Evolutionary conservation across 2,797 vertebrate species (phyloP).

Genomic region (Catamblyrhynchus diadema): DNA sequence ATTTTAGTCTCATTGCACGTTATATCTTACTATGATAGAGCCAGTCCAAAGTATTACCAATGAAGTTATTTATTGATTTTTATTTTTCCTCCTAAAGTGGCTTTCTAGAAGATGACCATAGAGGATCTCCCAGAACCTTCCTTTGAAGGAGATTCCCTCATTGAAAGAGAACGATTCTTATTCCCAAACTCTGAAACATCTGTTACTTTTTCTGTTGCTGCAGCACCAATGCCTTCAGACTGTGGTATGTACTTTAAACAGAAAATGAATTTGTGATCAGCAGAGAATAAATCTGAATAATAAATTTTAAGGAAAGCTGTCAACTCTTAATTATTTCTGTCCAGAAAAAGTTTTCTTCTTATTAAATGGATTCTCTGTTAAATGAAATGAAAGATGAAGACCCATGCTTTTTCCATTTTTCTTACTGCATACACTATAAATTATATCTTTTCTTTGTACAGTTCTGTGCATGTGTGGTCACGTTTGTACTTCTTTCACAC

Average conservation of each 20-base stretch:
- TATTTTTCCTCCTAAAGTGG: constrained; percentile 24
- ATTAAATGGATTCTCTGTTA: background rate
- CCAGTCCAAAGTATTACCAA: background rate
- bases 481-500: background rate
- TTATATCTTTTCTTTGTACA: background rate
- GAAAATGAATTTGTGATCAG: background rate
- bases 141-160: constrained; percentile 77
- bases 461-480: background rate
- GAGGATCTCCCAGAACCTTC: constrained; percentile 86
- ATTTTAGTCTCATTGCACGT: background rate
- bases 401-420: background rate
- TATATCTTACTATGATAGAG: background rate
- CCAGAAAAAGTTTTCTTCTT: background rate
- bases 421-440: background rate
- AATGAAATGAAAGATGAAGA: background rate
- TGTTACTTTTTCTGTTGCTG: constrained; percentile 89
- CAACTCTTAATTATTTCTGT: background rate
- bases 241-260: constrained; percentile 79
- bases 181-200: constrained; percentile 75
- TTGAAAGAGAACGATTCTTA: constrained; percentile 72
- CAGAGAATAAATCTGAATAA: background rate
- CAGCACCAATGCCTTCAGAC: constrained; percentile 94
- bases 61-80: background rate
- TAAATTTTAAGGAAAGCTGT: background rate
- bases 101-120: constrained; percentile 91